Percentiles rank a stretch among this genome's conserved stretches.
These are phyloP conservation scores for Samia ricini DNA, from an alignment of 1,140 invertebrate genomes.

Conservation along the genomic window DNA sequence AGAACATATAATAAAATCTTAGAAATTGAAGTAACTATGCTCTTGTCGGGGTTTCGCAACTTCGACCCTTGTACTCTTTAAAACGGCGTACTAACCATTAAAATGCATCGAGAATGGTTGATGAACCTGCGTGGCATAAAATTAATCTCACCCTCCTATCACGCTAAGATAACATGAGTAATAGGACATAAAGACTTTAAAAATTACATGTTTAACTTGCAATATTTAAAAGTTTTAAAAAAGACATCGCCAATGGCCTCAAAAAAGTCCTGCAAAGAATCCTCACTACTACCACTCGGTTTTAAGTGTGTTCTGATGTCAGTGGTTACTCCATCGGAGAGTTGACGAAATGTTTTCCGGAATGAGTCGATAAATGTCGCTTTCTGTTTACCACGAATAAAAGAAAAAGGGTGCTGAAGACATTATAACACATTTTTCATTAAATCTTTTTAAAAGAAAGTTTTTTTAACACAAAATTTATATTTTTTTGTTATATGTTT, in stretches of 20 bases:
- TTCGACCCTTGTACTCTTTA: too few relatives aligned
- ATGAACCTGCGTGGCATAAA: too few relatives aligned
- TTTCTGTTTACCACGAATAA: not conserved
- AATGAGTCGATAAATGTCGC: not conserved
- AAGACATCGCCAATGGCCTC: not conserved
- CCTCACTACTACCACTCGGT: not conserved
- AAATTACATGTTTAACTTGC: too few relatives aligned
- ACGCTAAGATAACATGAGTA: too few relatives aligned
- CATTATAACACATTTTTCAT: not conserved
- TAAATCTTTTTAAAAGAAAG: not conserved
- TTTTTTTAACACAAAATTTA: not conserved
- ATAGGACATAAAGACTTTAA: too few relatives aligned
- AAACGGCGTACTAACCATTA: too few relatives aligned
- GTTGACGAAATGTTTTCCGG: slow-evolving; percentile 1
- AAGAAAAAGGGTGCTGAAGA: not conserved
- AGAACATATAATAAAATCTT: too few relatives aligned
- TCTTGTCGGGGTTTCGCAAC: too few relatives aligned
- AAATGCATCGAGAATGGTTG: too few relatives aligned
- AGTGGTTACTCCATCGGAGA: not conserved
- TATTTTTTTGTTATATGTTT: not conserved
- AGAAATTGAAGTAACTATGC: too few relatives aligned
- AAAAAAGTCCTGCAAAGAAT: not conserved
- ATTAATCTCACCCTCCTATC: too few relatives aligned
- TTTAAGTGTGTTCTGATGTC: slow-evolving; percentile 1
- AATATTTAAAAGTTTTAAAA: too few relatives aligned